phyloP scores from a whole-genome alignment of 2,888 invertebrate species.

The Drosophila recens region DNA sequence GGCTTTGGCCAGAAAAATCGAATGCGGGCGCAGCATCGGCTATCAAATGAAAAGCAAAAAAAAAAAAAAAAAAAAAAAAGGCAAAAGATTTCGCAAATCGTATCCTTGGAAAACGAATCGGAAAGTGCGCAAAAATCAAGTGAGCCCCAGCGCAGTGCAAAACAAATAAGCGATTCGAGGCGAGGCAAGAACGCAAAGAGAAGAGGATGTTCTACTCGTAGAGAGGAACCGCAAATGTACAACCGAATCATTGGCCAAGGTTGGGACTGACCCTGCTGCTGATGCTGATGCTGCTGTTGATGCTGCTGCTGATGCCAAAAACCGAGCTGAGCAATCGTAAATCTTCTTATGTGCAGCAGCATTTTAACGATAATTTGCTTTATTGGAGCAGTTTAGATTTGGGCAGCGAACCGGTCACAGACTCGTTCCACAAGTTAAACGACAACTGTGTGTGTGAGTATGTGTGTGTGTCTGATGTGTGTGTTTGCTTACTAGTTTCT shows the following conservation, averaged over 20 bases:
- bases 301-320: slow-evolving; percentile 26
- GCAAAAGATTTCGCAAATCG: slow-evolving; percentile 63
- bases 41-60: slow-evolving; percentile 30
- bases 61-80: slow-evolving; percentile 30
- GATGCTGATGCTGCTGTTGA: slow-evolving; percentile 23
- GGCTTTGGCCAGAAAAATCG: slow-evolving; percentile 62
- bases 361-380: slow-evolving; percentile 82
- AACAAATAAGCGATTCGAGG: slow-evolving; percentile 60
- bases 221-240: slow-evolving; percentile 61
- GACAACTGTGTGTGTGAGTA: slow-evolving; percentile 53
- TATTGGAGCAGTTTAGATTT: slow-evolving; percentile 81
- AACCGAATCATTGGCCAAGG: slow-evolving; percentile 59
- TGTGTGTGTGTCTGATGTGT: slow-evolving; percentile 19
- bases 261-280: slow-evolving; percentile 20
- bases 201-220: neutral
- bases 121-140: slow-evolving; percentile 70
- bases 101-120: slow-evolving; percentile 56
- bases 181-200: slow-evolving; percentile 12
- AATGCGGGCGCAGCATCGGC: slow-evolving; percentile 45
- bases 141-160: slow-evolving; percentile 48
- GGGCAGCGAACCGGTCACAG: slow-evolving; percentile 58
- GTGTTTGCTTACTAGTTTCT: slow-evolving; percentile 52
- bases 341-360: slow-evolving; percentile 81
- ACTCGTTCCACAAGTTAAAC: slow-evolving; percentile 61
- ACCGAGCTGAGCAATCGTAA: slow-evolving; percentile 77